Percentiles rank a stretch among this genome's conserved stretches.
Evolutionary conservation across 2,797 vertebrate genomes (phyloP).

Genomic region (Echeneis naucrates): DNA sequence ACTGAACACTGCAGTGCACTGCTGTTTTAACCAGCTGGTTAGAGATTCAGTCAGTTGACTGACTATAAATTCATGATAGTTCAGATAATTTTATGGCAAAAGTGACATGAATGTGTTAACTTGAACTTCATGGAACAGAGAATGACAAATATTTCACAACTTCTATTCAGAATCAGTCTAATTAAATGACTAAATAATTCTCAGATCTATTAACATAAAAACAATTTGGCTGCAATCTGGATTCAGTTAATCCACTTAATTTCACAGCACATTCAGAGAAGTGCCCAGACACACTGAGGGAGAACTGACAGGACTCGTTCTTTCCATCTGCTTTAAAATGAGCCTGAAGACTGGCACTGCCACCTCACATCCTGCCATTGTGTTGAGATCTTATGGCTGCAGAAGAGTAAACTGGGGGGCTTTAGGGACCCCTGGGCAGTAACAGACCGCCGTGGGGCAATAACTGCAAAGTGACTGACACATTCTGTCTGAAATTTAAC

Average conservation of each 20-base stretch:
- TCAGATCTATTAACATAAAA: not conserved
- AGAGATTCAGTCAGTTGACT: not conserved
- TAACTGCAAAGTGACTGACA: not conserved
- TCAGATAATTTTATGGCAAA: not conserved
- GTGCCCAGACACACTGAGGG: slow-evolving; percentile 16
- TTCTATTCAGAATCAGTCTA: not conserved
- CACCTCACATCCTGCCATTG: slow-evolving; percentile 79
- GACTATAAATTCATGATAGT: not conserved
- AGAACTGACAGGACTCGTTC: slow-evolving; percentile 31
- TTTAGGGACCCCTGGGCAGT: not conserved
- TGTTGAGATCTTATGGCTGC: slow-evolving; percentile 22
- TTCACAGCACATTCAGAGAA: slow-evolving; percentile 14
- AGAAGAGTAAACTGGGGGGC: not conserved
- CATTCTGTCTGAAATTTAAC: not conserved
- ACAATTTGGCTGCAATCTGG: not conserved
- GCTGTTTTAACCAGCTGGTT: too few relatives aligned
- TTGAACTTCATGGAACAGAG: not conserved
- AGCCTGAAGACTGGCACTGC: slow-evolving; percentile 34
- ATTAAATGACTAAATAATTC: not conserved
- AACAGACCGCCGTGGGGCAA: not conserved
- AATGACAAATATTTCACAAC: not conserved
- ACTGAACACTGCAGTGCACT: not conserved
- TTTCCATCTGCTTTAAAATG: slow-evolving; percentile 34
- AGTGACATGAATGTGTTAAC: too few relatives aligned
- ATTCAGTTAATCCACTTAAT: slow-evolving; percentile 14